A percentile compares a stretch with the other conserved stretches of the same genome.
phyloP scores from a whole-genome alignment of 2,888 invertebrate genomes.

The Drosophila buzzatii region DNA sequence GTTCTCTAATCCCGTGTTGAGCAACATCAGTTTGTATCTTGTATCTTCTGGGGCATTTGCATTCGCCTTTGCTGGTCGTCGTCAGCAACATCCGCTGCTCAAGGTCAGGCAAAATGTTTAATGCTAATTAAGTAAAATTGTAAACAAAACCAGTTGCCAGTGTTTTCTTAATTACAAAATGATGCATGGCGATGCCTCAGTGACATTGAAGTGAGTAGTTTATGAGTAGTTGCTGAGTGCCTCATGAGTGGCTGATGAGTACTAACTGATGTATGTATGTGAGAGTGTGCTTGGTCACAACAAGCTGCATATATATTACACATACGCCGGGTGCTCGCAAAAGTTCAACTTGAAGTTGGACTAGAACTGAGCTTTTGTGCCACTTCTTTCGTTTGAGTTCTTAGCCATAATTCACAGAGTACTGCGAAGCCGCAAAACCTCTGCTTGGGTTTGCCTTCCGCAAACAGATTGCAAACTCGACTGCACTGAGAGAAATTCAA shows the following conservation, averaged over 20 bases:
- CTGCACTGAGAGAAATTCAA: constrained; percentile 28
- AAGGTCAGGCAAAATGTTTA: constrained; percentile 36
- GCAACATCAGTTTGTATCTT: not conserved
- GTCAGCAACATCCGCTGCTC: constrained; percentile 11
- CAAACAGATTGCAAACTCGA: constrained; percentile 56
- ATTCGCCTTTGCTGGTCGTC: not conserved
- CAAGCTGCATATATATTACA: too few species aligned
- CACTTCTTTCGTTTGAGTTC: constrained; percentile 18
- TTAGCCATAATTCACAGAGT: constrained; percentile 27
- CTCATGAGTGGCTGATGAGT: constrained; percentile 4
- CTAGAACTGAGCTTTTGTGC: constrained; percentile 21
- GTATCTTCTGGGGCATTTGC: constrained; percentile 9
- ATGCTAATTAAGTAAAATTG: constrained; percentile 54
- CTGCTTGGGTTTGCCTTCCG: constrained; percentile 52
- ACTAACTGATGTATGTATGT: not conserved
- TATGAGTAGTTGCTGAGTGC: constrained; percentile 14
- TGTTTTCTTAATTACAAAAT: constrained; percentile 52
- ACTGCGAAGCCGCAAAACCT: constrained; percentile 58
- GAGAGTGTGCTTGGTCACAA: not conserved
- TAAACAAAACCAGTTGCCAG: constrained; percentile 44
- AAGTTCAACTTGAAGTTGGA: constrained; percentile 40
- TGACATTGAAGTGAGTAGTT: constrained; percentile 46
- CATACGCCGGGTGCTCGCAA: constrained; percentile 46
- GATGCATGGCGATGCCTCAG: constrained; percentile 30
- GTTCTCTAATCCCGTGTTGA: not conserved